A percentile compares a stretch with the other conserved stretches of the same genome.
Conservation (phyloP, 2,797 vertebrate genomes). For the Ciconia nigra region DNA sequence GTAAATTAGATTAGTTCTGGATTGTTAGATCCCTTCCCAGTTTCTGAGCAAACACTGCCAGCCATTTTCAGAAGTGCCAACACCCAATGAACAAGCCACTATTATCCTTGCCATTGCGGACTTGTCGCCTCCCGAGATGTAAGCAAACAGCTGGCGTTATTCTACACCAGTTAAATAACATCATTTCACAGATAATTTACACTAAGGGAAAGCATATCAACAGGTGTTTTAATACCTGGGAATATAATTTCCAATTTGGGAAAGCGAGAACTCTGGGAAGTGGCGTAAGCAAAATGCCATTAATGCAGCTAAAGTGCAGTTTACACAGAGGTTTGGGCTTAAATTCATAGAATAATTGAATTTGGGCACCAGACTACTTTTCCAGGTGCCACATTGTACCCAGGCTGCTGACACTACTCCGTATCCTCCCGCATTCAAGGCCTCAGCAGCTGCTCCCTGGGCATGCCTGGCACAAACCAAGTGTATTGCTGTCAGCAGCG, state of each 20-base stretch:
- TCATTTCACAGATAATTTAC: conserved; percentile 24
- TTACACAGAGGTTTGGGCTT: neutral
- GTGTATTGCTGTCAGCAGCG: neutral
- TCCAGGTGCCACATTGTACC: neutral
- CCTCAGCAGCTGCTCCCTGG: neutral
- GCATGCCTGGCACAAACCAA: neutral
- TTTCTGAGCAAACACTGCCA: conserved; percentile 9
- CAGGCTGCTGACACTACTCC: neutral
- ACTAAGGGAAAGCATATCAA: neutral
- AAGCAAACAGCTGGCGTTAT: neutral
- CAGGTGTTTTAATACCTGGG: neutral
- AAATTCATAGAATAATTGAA: neutral
- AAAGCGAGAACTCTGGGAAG: neutral
- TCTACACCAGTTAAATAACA: neutral
- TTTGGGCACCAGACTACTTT: neutral
- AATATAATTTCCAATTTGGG: neutral
- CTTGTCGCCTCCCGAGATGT: neutral
- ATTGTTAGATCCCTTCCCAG: neutral
- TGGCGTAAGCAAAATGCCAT: neutral
- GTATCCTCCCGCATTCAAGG: neutral
- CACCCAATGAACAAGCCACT: neutral
- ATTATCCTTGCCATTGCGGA: neutral
- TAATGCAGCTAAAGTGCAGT: neutral
- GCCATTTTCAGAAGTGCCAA: neutral
- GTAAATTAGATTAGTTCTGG: conserved; percentile 41